Conservation (phyloP, 2,113 vertebrate species). For the Cacatua alba region DNA sequence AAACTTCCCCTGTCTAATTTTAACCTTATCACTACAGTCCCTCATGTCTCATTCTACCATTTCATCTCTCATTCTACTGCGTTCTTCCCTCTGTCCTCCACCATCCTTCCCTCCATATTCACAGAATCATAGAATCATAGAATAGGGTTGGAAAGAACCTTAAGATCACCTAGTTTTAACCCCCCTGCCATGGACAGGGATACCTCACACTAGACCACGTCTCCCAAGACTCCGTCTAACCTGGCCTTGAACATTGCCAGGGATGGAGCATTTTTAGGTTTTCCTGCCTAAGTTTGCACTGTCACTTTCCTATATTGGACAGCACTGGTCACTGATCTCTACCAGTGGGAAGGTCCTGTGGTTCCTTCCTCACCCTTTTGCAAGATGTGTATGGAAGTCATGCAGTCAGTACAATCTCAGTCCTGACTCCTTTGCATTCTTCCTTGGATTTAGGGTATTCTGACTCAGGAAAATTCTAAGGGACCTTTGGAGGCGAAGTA, state of each 20-base stretch:
- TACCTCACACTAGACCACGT: not conserved
- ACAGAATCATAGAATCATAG: not conserved
- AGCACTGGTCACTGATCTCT: not conserved
- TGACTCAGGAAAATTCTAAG: not conserved
- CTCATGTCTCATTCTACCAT: not conserved
- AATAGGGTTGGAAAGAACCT: not conserved
- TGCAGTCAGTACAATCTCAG: not conserved
- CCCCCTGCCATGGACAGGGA: not conserved
- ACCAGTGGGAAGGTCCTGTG: too few species aligned
- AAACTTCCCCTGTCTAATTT: not conserved
- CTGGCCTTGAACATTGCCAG: not conserved
- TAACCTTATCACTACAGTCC: not conserved
- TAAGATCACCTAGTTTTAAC: not conserved
- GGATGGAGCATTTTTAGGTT: not conserved
- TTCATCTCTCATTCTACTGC: not conserved
- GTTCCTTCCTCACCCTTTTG: not conserved
- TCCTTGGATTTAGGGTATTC: not conserved
- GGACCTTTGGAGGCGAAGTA: not conserved
- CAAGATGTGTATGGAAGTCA: not conserved
- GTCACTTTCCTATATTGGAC: not conserved
- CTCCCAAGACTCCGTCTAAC: not conserved
- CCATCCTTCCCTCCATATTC: not conserved
- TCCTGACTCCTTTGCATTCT: not conserved
- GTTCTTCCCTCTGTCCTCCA: rapidly evolving
- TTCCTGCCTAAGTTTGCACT: not conserved